Base-by-base conservation (phyloP, 2,113 vertebrate genomes). In the Australoheros scitulus region DNA sequence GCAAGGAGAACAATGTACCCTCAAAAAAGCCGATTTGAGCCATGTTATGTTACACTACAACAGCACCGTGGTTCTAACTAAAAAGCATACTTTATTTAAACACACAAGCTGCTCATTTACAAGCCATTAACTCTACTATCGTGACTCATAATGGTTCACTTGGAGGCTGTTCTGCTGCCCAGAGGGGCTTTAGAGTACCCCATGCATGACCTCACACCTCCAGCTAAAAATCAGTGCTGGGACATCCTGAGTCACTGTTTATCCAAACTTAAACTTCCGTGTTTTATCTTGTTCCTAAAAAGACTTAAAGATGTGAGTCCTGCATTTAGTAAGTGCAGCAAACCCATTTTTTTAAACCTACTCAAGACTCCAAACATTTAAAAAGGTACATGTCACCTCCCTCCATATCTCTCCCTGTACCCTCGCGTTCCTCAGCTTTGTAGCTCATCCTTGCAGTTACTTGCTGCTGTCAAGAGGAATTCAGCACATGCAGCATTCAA, bases 401-500 rank as follows among this genome's bases (percentile, higher is more conserved):
- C 55, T 7, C 1, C 52, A 2, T 17, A 4, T 10, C 64, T 36
- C 61, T 6, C 41, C n/a, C 17, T 52, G 17, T 2, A 8, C 65
- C 26, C 55, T 26, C 1, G 6, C 24, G 38, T 76, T 50, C 3
- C 34, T 81, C 65, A 20, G 81, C 72, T 60, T 58, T 76, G 80
- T 58, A 58, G 61, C 50, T 81, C 50, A 75, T 58, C 76, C 83
- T 56, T 38, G 79, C 70, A 89, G 81, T 91, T 87, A 83, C 83
- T 68, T 0, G 61, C 82, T 11, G 84, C 86, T 47, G 87, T 88
- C 61, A 8, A 82, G 81, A 89, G 88, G 88, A 47, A 52, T 88
- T 86, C 84, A 65, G 89, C 79, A 72, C 26, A 72, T 50, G 56
- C 88, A 80, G 85, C 88, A 57, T 81, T 85, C 82, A 55, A 83